phyloP scores from a whole-genome alignment of 2,888 invertebrate genomes.

The Scrobipalpa costella region DNA sequence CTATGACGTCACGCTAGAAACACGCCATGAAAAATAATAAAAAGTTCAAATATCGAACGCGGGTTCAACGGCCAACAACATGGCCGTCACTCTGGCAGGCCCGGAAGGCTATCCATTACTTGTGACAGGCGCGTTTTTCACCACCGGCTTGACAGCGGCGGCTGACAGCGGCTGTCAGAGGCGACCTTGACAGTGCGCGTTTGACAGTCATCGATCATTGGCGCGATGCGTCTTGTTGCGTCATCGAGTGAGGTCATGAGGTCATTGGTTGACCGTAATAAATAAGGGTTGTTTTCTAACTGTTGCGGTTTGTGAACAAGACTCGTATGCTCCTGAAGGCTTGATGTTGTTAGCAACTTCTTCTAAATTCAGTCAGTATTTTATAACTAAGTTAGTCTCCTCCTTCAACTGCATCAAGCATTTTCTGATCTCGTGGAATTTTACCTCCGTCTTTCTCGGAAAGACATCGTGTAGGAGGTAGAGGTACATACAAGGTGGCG shows the following conservation, averaged over 20 bases:
- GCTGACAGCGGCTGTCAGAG: conserved; percentile 53
- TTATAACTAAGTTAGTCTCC: background rate
- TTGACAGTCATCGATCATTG: conserved; percentile 61
- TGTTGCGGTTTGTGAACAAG: background rate
- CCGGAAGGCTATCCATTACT: conserved; percentile 66
- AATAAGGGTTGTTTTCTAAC: conserved; percentile 12
- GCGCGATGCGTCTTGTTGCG: conserved; percentile 36
- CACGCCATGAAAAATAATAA: conserved; percentile 21
- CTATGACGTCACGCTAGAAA: conserved; percentile 23
- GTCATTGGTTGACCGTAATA: conserved; percentile 21
- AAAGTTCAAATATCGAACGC: conserved; percentile 34
- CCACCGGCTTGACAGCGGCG: conserved; percentile 44
- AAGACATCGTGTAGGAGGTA: background rate
- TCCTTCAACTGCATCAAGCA: background rate
- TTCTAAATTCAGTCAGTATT: background rate
- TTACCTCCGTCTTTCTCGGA: background rate
- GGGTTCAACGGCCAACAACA: conserved; percentile 60
- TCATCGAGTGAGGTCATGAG: conserved; percentile 28
- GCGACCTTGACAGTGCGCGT: conserved; percentile 62
- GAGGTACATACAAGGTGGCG: too few relatives aligned
- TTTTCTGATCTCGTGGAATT: background rate
- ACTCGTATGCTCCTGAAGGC: background rate
- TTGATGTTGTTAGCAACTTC: background rate
- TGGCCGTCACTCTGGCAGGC: conserved; percentile 41
- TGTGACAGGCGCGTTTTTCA: conserved; percentile 71